Evolutionary conservation across 2,113 vertebrate genomes (phyloP).

Genomic region (Sebastes schlegelii): DNA sequence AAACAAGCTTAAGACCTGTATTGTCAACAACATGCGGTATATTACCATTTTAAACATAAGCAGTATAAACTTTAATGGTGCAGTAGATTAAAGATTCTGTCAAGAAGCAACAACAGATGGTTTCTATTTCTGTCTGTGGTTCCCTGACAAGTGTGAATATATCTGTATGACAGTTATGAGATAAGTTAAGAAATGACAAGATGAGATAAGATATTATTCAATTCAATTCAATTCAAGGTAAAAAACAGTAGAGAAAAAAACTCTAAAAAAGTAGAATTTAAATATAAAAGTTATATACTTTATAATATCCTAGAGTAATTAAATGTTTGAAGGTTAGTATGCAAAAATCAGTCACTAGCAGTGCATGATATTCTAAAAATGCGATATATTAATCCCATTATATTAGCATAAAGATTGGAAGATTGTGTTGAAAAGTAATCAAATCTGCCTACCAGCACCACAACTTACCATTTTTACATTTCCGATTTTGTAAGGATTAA

Average conservation of each 20-base stretch:
- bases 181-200: neutral
- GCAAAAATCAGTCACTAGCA: neutral
- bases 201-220: neutral
- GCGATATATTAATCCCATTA: too few relatives aligned
- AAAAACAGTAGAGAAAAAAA: conserved; percentile 15
- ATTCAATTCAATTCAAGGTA: conserved; percentile 10
- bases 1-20: conserved; percentile 53
- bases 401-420: too few relatives aligned
- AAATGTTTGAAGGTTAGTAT: neutral
- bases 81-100: conserved; percentile 15
- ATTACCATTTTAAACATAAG: conserved; percentile 16
- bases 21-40: conserved; percentile 38
- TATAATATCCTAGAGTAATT: neutral
- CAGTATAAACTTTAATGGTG: conserved; percentile 20
- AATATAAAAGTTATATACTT: neutral
- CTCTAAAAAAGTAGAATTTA: neutral
- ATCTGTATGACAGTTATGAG: conserved; percentile 3
- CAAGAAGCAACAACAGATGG: conserved; percentile 37
- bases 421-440: too few relatives aligned
- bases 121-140: conserved; percentile 35
- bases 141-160: conserved; percentile 27
- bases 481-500: neutral
- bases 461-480: neutral
- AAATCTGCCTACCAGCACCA: neutral
- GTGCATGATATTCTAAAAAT: too few relatives aligned